Evolutionary conservation across 2,888 invertebrate species (phyloP), one percentile per base, ranked within the genome.

Genomic region (Drosophila quinaria): DNA sequence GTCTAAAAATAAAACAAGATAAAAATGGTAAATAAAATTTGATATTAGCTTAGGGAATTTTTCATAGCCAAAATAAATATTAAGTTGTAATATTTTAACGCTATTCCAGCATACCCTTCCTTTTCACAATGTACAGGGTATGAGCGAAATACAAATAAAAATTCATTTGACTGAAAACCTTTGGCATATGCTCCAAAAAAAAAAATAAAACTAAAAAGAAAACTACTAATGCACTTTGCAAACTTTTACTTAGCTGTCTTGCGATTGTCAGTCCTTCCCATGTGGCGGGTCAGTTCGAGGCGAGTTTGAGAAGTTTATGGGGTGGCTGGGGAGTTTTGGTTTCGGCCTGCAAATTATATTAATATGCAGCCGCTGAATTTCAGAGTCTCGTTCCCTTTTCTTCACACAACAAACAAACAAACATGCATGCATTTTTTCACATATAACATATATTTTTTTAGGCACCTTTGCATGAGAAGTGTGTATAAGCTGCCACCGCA

Each of bases 281-380:
- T 66, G 42, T 68, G 49, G 25, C 13, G 13, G 35, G 42, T 17
- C 17, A 44, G 15, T 3, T 4, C 15, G 39, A 17, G 52, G 4
- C 29, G 11, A 19, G 35, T 33, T 41, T 74, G 60, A 62, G 59
- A 22, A 17, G 35, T 8, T 19, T 17, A 4, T 29, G 29, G 31
- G 3, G 0, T 11, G 19, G n/a, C 13, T 13, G 11, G 44, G 13
- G 3, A 3, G 22, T 22, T 13, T 46, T 31, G 46, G 51, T 51
- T 63, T 68, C 44, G 63, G 78, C 70, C 85, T 86, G 86, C 89
- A 90, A 90, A 90, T 90, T 90, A 88, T 89, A 90, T 90, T 90
- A 90, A 90, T 90, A 90, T 89, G 77, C 89, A 84, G 84, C 63
- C 87, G 79, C 74, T 75, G 71, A 80, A 78, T 84, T 80, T 77